Base-by-base conservation (phyloP, 2,888 invertebrate genomes). In the Timandra comae region DNA sequence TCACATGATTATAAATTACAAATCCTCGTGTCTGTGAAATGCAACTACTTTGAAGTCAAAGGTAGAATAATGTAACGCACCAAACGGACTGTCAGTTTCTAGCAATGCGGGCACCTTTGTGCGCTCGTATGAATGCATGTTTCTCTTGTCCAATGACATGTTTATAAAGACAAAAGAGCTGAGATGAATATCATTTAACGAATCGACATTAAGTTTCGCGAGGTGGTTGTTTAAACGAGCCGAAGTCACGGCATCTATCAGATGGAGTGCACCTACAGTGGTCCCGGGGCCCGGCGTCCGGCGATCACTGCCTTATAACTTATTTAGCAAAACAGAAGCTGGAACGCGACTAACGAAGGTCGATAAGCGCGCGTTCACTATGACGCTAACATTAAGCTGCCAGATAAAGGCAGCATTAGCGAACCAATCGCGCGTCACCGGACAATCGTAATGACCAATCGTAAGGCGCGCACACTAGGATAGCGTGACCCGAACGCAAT, bases 401-500 rank as follows among this genome's bases (percentile, higher is more conserved):
- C 68, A 64, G 79, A 79, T 80, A 73, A 66, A 68, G 54, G 56
- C 56, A 51, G 65, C 70, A 70, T 75, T 76, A 70, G 70, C 62
- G 54, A 59, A 54, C 81, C 79, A 80, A 84, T 84, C 78, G 74
- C 65, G 56, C 76, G 76, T 77, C 76, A 74, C 63, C 51, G 44
- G 50, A 39, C 67, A 65, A 81, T 81, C 81, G 74, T 69, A 71
- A 68, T 69, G 73, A 67, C 79, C 81, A 82, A 82, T 84, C 82
- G 65, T 50, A 63, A 63, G 60, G 64, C 65, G 67, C 67, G 56
- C 62, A 61, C 69, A 65, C 80, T 81, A 82, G 82, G 82, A 81
- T 84, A 82, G 84, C 84, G 84, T 84, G 84, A 84, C 82, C 84
- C 71, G 74, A 79, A 80, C 79, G 79, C 79, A 72, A 81, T 81